Conservation (phyloP, 2,797 vertebrate species). For the Psittacula derbiana region DNA sequence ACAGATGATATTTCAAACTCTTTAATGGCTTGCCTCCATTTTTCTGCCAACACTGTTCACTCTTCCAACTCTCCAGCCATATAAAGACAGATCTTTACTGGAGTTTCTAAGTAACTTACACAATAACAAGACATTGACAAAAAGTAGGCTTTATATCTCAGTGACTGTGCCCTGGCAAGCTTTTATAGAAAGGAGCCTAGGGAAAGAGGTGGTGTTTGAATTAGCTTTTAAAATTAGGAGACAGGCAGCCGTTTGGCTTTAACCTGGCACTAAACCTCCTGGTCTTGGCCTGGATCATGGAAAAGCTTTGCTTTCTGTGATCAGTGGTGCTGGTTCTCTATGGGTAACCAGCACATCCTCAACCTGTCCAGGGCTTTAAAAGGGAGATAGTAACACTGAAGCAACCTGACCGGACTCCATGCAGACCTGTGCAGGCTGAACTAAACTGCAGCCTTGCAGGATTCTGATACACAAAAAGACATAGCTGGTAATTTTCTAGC, state of each 20-base stretch:
- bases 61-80: neutral
- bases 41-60: neutral
- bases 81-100: neutral
- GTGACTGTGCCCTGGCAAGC: neutral
- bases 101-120: neutral
- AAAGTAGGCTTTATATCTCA: neutral
- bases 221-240: neutral
- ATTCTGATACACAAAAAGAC: neutral
- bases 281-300: neutral
- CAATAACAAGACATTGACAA: neutral
- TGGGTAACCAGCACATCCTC: neutral
- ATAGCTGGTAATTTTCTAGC: neutral
- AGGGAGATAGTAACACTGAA: neutral
- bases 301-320: neutral
- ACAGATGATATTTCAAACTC: neutral
- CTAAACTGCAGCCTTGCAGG: neutral
- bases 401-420: neutral
- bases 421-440: neutral
- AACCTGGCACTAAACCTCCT: neutral
- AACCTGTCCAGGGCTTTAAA: neutral
- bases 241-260: neutral
- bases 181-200: neutral
- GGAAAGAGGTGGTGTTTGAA: neutral
- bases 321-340: neutral
- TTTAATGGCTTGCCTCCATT: neutral